Evolutionary conservation across 2,113 vertebrate species (phyloP), one percentile per base, ranked within the genome.

Genomic region (Nothocercus nigrocapillus): DNA sequence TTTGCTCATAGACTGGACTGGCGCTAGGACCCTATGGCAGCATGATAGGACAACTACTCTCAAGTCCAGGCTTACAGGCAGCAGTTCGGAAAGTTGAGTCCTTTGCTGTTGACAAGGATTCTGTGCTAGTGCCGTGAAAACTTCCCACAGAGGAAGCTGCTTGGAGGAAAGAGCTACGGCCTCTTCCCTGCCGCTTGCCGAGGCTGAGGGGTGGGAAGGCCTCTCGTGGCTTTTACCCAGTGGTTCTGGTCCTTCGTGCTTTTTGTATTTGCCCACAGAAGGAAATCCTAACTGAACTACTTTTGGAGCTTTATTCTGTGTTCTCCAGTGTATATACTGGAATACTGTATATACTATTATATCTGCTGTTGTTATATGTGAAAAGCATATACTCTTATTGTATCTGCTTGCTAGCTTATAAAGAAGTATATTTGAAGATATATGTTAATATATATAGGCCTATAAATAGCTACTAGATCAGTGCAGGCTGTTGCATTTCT

Each of bases 71-170:
- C 75, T 94, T 69, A 58, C 10, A 56, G 53, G 42, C 66, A 78
- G 66, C 62, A 69, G 87, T 78, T 94, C 75, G 72, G 53, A 88
- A 87, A 93, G 59, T 58, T 14, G 56, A 80, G 54, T 88, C 93
- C 70, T 59, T 82, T 51, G 45, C 85, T 85, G 79, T n/a, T 89
- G 89, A 85, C 0, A 3, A 76, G 49, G 36, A 75, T 34, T 34
- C 88, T 63, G 45, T 49, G 73, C 36, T 67, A 72, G 59, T 82
- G 56, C 44, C 28, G 21, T 40, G 73, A 78, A 88, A 89, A 51
- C 62, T 78, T 86, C 82, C 64, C 83, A 56, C 22, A 62, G 66
- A 64, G 72, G 75, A 77, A 91, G 28, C 24, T 54, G 45, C 85
- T 18, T n/a, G 32, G n/a, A 6, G 45, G 75, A 11, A 42, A 56